phyloP scores from a whole-genome alignment of 1,140 invertebrate genomes.

The Epicauta chinensis region DNA sequence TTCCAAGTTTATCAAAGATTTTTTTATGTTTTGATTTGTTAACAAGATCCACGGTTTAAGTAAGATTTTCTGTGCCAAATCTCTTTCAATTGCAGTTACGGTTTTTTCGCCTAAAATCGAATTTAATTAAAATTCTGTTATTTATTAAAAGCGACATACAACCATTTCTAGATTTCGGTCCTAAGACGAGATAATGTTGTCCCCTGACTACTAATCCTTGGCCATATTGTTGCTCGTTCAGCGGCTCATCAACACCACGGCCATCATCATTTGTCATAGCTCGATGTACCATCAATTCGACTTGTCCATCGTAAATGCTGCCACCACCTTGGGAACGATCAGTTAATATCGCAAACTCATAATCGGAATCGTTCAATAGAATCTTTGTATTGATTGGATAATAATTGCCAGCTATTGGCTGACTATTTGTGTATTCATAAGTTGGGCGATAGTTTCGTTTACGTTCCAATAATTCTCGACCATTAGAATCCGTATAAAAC shows the following conservation, averaged over 20 bases:
- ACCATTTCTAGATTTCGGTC: constrained; percentile 5
- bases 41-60: constrained; percentile 21
- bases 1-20: constrained; percentile 31
- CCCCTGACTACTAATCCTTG: constrained; percentile 66
- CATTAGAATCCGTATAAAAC: constrained; percentile 94
- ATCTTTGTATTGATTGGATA: constrained; percentile 88
- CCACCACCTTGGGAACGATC: constrained; percentile 84
- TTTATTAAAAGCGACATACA: no score
- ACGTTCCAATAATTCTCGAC: constrained; percentile 77
- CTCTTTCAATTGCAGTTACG: constrained; percentile 11
- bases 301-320: constrained; percentile 64
- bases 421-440: constrained; percentile 56
- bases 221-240: constrained; percentile 62
- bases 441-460: constrained; percentile 64
- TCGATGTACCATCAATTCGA: constrained; percentile 61
- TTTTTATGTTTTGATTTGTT: constrained; percentile 1
- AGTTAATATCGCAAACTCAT: constrained; percentile 60
- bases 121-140: no score
- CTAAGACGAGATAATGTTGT: constrained; percentile 47
- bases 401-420: constrained; percentile 80
- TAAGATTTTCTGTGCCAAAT: constrained; percentile 21
- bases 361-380: constrained; percentile 52
- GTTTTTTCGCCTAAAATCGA: constrained; percentile 3
- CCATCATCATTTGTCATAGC: constrained; percentile 3
- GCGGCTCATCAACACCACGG: constrained; percentile 2